Conservation (phyloP, 2,113 vertebrate genomes). For the Brachyhypopomus occidentalis region DNA sequence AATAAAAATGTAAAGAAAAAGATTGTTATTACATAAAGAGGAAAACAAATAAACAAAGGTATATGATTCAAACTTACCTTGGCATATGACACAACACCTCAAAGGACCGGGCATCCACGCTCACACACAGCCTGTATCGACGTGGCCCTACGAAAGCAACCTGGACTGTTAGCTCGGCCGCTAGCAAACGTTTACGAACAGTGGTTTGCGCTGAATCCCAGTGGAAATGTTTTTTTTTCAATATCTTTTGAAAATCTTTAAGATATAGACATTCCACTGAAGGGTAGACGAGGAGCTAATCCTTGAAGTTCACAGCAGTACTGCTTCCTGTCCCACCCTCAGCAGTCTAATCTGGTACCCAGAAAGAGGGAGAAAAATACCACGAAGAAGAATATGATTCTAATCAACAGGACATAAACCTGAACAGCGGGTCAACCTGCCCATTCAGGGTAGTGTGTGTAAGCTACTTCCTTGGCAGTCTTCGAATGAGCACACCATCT, state of each 20-base stretch:
- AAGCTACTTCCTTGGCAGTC: slow-evolving; percentile 5
- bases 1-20: no score
- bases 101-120: not conserved
- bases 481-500: slow-evolving; percentile 20
- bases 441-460: not conserved
- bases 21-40: no score
- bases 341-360: not conserved
- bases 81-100: slow-evolving; percentile 4
- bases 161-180: not conserved
- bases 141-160: no score
- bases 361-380: not conserved
- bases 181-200: not conserved
- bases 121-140: not conserved
- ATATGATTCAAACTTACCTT: slow-evolving; percentile 24
- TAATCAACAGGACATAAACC: no score
- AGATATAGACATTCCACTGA: not conserved
- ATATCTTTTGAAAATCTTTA: not conserved
- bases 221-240: not conserved
- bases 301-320: not conserved
- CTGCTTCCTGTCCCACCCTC: not conserved
- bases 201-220: not conserved
- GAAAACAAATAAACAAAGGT: not conserved
- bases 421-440: not conserved
- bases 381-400: no score
- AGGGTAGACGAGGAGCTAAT: not conserved